Conservation (phyloP, 2,797 vertebrate genomes). For the Poecilia velifera region DNA sequence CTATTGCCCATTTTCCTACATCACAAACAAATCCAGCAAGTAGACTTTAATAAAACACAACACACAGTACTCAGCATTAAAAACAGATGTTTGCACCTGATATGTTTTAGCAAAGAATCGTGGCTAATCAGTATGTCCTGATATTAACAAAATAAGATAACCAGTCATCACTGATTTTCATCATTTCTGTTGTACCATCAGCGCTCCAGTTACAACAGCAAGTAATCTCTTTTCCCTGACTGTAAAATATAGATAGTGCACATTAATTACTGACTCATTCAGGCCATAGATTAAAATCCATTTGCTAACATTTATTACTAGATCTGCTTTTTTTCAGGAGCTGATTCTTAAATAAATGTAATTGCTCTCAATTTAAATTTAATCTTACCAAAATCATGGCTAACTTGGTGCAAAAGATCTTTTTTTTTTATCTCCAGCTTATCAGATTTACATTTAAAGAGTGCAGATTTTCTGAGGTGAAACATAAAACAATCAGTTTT, state of each 20-base stretch:
- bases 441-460: background rate
- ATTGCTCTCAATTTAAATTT: too few relatives aligned
- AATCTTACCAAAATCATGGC: background rate
- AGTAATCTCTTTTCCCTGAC: background rate
- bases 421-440: background rate
- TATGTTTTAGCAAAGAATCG: background rate
- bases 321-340: background rate
- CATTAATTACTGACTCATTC: background rate
- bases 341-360: background rate
- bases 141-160: background rate
- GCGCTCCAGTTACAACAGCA: background rate
- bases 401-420: background rate
- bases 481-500: background rate
- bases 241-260: too few relatives aligned
- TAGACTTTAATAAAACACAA: background rate
- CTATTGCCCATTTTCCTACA: background rate
- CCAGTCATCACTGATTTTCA: background rate
- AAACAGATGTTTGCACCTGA: background rate
- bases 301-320: background rate
- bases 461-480: background rate
- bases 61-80: background rate
- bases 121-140: background rate
- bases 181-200: background rate
- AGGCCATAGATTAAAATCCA: background rate
- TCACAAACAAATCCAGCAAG: background rate